Evolutionary conservation across 2,113 vertebrate species (phyloP).

Genomic region (Alces alces): DNA sequence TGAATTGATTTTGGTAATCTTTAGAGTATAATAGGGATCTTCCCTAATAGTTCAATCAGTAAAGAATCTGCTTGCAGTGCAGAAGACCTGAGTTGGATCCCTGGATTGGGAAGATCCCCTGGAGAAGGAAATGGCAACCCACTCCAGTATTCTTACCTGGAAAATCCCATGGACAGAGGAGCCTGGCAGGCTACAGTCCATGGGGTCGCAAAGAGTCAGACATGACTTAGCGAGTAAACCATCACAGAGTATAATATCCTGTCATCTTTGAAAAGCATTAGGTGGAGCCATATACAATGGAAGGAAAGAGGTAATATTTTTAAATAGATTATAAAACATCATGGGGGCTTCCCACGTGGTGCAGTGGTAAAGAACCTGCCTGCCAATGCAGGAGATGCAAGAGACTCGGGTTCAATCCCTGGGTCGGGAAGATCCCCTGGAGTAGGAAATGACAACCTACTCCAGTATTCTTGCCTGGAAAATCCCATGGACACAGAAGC

Average conservation of each 20-base stretch:
- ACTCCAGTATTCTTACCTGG: neutral
- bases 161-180: neutral
- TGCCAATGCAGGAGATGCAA: neutral
- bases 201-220: neutral
- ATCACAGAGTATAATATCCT: neutral
- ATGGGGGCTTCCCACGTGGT: neutral
- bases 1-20: neutral
- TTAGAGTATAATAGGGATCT: neutral
- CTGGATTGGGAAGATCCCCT: neutral
- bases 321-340: neutral
- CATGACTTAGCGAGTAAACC: neutral
- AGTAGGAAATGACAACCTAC: neutral
- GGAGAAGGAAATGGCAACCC: neutral
- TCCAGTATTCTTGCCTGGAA: neutral
- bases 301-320: neutral
- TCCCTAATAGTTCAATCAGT: neutral
- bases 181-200: neutral
- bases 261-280: neutral
- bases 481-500: neutral
- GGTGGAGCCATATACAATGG: neutral
- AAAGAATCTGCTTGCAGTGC: neutral
- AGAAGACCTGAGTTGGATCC: neutral
- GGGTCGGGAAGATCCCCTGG: neutral
- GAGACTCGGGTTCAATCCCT: neutral
- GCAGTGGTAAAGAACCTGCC: neutral